phyloP scores from a whole-genome alignment of 2,797 vertebrate species.

The Notoglanidium macrostoma region DNA sequence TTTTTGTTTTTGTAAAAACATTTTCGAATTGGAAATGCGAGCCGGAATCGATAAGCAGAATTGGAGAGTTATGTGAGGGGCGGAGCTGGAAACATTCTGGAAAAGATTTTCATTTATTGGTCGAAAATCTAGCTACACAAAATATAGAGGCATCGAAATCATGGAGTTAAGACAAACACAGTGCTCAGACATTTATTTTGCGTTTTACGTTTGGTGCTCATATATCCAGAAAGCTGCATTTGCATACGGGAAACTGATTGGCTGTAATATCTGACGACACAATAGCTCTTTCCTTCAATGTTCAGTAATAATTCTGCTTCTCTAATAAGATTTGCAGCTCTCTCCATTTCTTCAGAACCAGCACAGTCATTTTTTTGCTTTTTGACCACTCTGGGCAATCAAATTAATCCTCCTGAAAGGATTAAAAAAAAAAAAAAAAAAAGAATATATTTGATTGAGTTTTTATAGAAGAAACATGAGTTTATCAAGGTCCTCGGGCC shows the following conservation, averaged over 20 bases:
- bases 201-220: background rate
- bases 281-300: background rate
- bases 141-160: no score
- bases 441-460: background rate
- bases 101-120: background rate
- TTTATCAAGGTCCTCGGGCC: background rate
- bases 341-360: background rate
- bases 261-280: background rate
- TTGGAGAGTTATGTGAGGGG: no score
- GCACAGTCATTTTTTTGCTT: background rate
- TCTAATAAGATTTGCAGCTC: background rate
- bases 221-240: background rate
- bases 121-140: background rate
- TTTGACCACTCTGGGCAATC: background rate
- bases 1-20: no score
- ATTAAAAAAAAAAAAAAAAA: background rate
- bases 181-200: background rate
- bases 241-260: background rate
- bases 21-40: no score
- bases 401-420: background rate
- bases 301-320: background rate
- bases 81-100: background rate
- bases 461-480: background rate
- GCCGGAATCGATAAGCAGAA: no score
- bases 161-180: background rate